These are phyloP conservation scores for Zygogramma bicolorata DNA, from an alignment of 2,888 invertebrate species.

Conservation along the genomic window DNA sequence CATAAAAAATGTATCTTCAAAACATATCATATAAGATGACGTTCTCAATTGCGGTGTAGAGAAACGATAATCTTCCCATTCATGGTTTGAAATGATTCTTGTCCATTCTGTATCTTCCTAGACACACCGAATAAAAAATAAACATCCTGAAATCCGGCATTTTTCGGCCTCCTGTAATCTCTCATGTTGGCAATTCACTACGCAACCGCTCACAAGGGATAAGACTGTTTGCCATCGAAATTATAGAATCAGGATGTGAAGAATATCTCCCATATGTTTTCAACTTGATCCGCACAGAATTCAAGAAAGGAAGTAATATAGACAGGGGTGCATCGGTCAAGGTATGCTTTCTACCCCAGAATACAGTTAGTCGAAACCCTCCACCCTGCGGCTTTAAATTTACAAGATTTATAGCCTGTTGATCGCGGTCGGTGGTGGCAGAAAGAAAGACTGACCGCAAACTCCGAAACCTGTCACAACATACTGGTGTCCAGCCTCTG, in stretches of 20 bases:
- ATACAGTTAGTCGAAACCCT: conserved; percentile 35
- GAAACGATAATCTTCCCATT: no score
- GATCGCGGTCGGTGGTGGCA: conserved; percentile 46
- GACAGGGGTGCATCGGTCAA: conserved; percentile 60
- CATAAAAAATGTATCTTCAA: no score
- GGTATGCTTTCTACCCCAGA: conserved; percentile 45
- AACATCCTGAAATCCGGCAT: no score
- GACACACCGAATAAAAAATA: no score
- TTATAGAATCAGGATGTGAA: conserved; percentile 15
- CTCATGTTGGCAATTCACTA: no score
- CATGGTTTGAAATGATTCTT: no score
- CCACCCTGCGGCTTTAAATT: conserved; percentile 22
- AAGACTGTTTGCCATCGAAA: background rate
- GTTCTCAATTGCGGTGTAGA: no score
- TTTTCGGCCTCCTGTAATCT: no score
- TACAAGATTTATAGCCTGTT: conserved; percentile 50
- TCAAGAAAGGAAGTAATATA: conserved; percentile 55
- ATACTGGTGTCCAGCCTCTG: conserved; percentile 53
- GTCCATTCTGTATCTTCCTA: no score
- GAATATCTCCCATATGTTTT: conserved; percentile 60
- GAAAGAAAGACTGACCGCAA: conserved; percentile 56
- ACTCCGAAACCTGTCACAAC: conserved; percentile 59
- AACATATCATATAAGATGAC: no score
- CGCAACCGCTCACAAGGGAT: background rate
- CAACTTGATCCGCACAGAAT: conserved; percentile 53